Base-by-base conservation (phyloP, 2,888 invertebrate species). In the Agrotis segetum region DNA sequence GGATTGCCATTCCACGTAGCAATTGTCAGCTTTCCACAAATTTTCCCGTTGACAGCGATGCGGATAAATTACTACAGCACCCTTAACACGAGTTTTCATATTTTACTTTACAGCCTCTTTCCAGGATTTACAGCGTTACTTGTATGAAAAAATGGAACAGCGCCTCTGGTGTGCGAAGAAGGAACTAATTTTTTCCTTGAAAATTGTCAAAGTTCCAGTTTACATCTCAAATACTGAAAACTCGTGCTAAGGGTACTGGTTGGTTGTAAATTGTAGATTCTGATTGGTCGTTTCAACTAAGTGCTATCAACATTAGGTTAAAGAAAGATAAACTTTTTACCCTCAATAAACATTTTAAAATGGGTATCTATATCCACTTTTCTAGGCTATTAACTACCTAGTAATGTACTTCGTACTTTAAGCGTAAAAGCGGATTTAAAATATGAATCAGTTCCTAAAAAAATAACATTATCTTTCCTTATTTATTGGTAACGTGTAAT, bases 251-350 rank as follows among this genome's bases (percentile, higher is more conserved):
- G n/a, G n/a, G n/a, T n/a, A n/a, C n/a, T n/a, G 49, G 11, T 62
- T 44, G 13, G 14, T 14, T 44, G 49, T 52, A 56, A 50, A 56
- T 63, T 17, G 52, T 14, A 16, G 34, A 24, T 24, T 70, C 17
- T 77, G 56, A 62, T 82, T 77, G 78, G 82, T 49, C 24, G 61
- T 50, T 58, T 24, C 24, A 19, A 60, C n/a, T 17, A 13, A 6
- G 1, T 47, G 34, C 24, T 77, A 77, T 82, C 77, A 52, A 53
- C 24, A 3, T 46, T 46, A 49, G 77, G 82, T 82, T 82, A 77
- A 77, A 61, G 60, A 77, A 77, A 77, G 78, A 77, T 77, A 77
- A 82, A 82, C 82, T 49, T 56, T 44, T 69, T 67, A 67, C n/a
- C 61, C 19, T 55, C 16, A 76, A 70, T 60, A 70, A 61, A 59